Conservation (phyloP, 1,140 invertebrate genomes). For the Meloidogyne hapla region DNA sequence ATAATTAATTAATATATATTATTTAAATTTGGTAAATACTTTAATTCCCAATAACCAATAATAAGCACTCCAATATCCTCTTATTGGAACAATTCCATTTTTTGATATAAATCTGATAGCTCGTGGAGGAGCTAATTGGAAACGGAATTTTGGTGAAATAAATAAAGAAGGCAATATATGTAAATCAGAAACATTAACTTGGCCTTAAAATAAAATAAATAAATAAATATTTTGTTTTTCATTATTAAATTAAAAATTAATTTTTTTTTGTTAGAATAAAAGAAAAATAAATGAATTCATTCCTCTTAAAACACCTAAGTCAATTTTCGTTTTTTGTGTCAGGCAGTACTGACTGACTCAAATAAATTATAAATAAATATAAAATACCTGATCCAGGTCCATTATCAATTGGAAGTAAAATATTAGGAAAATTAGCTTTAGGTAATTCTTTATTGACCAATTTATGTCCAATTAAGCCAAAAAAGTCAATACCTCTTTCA, state of each 20-base stretch:
- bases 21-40: slow-evolving; percentile 11
- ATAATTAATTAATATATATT: too few species aligned
- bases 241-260: too few species aligned
- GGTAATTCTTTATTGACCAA: slow-evolving; percentile 58
- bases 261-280: too few species aligned
- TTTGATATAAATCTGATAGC: slow-evolving; percentile 51
- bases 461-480: slow-evolving; percentile 50
- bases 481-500: slow-evolving; percentile 40
- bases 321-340: too few species aligned
- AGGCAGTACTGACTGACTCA: too few species aligned
- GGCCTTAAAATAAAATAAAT: background rate
- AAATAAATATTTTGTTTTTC: background rate
- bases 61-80: slow-evolving; percentile 55
- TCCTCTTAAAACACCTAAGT: too few species aligned
- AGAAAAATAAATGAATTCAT: too few species aligned
- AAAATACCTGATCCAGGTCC: slow-evolving; percentile 51
- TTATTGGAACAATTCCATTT: slow-evolving; percentile 51
- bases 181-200: slow-evolving; percentile 44
- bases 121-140: slow-evolving; percentile 47
- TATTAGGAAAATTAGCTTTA: slow-evolving; percentile 48
- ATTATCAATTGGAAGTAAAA: slow-evolving; percentile 49
- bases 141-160: slow-evolving; percentile 53
- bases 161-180: slow-evolving; percentile 49
- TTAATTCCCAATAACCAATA: slow-evolving; percentile 46
- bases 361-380: background rate